A percentile compares a stretch with the other conserved stretches of the same genome.
These are phyloP conservation scores for Lamellibrachia satsuma DNA, from an alignment of 2,888 invertebrate genomes.

Conservation along the genomic window DNA sequence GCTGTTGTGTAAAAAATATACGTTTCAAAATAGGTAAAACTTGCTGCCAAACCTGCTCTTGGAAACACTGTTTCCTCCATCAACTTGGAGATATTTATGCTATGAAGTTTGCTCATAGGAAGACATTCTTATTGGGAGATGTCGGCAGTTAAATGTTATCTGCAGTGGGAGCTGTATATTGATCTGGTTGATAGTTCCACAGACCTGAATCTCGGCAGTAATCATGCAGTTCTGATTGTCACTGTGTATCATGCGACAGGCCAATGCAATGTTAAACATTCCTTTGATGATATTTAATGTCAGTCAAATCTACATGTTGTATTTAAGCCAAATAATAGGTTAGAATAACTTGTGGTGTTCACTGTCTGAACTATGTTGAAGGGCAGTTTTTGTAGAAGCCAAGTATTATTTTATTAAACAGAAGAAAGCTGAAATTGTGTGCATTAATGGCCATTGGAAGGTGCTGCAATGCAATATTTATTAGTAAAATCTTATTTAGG, in stretches of 20 bases:
- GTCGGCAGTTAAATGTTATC: background rate
- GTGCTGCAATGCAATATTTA: background rate
- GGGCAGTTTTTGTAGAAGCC: background rate
- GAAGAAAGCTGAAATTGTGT: background rate
- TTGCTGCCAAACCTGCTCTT: background rate
- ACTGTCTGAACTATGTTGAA: background rate
- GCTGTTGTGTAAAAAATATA: background rate
- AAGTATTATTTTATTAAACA: background rate
- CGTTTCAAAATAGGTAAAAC: background rate
- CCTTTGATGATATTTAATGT: background rate
- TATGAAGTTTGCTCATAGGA: background rate
- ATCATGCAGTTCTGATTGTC: background rate
- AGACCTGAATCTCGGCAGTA: background rate
- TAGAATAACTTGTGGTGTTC: background rate
- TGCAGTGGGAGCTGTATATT: no score
- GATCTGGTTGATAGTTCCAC: no score
- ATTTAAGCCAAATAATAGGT: background rate
- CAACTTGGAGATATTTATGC: background rate
- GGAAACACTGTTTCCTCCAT: background rate
- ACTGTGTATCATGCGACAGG: background rate
- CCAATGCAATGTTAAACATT: conserved; percentile 5
- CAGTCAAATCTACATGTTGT: background rate
- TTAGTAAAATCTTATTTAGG: background rate
- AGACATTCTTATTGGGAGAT: background rate
- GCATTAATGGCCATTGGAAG: background rate